Evolutionary conservation across 1,140 invertebrate species (phyloP).

Genomic region (Cepaea nemoralis): DNA sequence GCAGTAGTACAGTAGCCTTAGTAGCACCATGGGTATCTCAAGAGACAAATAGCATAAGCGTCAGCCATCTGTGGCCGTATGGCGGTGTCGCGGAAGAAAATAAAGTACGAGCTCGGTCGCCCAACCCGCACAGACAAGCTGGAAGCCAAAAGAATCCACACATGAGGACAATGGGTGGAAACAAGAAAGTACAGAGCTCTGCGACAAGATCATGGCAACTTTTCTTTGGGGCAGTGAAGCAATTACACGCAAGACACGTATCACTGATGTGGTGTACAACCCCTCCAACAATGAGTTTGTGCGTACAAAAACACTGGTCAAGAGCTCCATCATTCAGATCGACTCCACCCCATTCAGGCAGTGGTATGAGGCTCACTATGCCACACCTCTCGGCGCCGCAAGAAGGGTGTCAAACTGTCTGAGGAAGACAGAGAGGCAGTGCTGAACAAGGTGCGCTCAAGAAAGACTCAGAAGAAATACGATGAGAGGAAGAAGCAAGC

Average conservation of each 20-base stretch:
- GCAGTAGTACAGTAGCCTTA: too few species aligned
- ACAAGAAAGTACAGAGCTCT: constrained; percentile 95
- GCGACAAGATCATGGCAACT: too few species aligned
- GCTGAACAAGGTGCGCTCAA: constrained; percentile 92
- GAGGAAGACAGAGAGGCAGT: constrained; percentile 90
- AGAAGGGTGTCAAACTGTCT: constrained; percentile 90
- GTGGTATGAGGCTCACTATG: constrained; percentile 98
- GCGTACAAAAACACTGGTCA: constrained; percentile 98
- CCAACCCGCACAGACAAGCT: constrained; percentile 97
- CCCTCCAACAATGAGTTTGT: constrained; percentile 97
- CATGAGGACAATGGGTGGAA: constrained; percentile 96
- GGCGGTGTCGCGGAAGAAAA: constrained; percentile 95
- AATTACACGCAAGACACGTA: constrained; percentile 92
- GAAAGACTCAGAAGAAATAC: constrained; percentile 94
- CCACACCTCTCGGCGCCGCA: constrained; percentile 90
- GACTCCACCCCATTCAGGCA: constrained; percentile 98
- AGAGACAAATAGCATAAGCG: too few species aligned
- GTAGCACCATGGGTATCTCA: too few species aligned
- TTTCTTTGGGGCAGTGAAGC: too few species aligned
- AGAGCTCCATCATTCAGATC: constrained; percentile 96
- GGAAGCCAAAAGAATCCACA: constrained; percentile 89
- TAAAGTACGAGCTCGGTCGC: constrained; percentile 98
- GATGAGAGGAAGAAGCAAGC: constrained; percentile 88
- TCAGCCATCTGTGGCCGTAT: constrained; percentile 97
- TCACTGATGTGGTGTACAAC: constrained; percentile 99